Percentiles rank a stretch among this genome's conserved stretches.
phyloP scores from a whole-genome alignment of 2,888 invertebrate genomes.

The Lithophane leautieri region DNA sequence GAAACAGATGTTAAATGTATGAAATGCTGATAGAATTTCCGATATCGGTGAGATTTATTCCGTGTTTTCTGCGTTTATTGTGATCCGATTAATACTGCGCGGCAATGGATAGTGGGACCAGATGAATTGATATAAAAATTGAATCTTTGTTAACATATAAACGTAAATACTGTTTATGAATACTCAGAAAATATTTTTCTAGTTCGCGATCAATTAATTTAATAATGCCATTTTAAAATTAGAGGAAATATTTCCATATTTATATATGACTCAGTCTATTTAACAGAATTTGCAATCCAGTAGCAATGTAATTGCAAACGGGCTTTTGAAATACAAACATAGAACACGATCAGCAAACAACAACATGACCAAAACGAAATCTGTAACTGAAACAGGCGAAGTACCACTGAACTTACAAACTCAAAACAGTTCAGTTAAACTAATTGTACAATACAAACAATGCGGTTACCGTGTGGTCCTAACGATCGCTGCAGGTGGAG shows the following conservation, averaged over 20 bases:
- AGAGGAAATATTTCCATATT: background rate
- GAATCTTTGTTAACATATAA: background rate
- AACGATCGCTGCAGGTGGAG: constrained; percentile 81
- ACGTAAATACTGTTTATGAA: background rate
- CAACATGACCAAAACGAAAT: constrained; percentile 53
- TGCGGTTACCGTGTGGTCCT: constrained; percentile 77
- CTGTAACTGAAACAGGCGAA: constrained; percentile 71
- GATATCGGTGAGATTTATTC: constrained; percentile 67
- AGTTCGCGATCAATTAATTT: background rate
- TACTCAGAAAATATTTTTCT: background rate
- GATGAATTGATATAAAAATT: background rate
- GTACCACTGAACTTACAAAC: constrained; percentile 73
- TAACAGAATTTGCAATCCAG: background rate
- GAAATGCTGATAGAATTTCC: constrained; percentile 76
- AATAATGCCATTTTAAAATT: background rate
- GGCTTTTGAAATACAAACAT: constrained; percentile 20
- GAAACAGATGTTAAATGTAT: constrained; percentile 80
- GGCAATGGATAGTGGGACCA: constrained; percentile 2
- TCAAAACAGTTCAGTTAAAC: constrained; percentile 82
- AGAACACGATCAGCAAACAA: constrained; percentile 21
- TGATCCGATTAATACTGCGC: constrained; percentile 55
- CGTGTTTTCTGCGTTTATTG: constrained; percentile 50
- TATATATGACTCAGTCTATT: too few relatives aligned
- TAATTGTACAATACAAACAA: constrained; percentile 85
- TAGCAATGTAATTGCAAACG: background rate